phyloP scores from a whole-genome alignment of 1,140 invertebrate species.

The Lerema accius region DNA sequence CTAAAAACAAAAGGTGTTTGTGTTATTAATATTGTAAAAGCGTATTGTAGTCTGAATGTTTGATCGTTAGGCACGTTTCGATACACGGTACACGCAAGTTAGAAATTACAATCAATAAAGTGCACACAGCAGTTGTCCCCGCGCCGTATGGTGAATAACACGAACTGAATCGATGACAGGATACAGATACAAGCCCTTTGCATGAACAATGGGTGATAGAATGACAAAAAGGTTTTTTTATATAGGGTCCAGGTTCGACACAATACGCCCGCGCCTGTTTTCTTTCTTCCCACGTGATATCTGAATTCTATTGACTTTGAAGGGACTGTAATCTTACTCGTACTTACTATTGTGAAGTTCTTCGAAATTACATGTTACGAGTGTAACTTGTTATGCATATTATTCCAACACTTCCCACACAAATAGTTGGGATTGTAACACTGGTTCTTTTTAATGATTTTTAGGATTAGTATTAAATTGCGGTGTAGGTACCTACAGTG shows the following conservation, averaged over 20 bases:
- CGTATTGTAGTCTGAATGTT: slow-evolving; percentile 23
- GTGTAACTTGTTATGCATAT: background rate
- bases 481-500: no score
- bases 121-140: slow-evolving; percentile 9
- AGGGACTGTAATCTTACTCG: slow-evolving; percentile 20
- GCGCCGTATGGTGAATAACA: slow-evolving; percentile 11
- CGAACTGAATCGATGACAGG: slow-evolving; percentile 50
- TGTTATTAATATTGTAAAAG: slow-evolving; percentile 15
- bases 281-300: slow-evolving; percentile 59
- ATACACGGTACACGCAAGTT: slow-evolving; percentile 16
- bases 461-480: no score
- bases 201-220: slow-evolving; percentile 67
- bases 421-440: background rate
- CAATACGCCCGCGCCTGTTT: slow-evolving; percentile 63
- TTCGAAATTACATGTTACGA: background rate
- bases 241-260: slow-evolving; percentile 56
- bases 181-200: slow-evolving; percentile 67
- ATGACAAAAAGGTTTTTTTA: slow-evolving; percentile 68
- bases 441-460: no score
- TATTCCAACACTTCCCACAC: background rate
- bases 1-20: slow-evolving; percentile 29
- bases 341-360: slow-evolving; percentile 4
- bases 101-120: slow-evolving; percentile 30
- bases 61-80: slow-evolving; percentile 29
- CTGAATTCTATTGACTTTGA: slow-evolving; percentile 23